Percentiles rank a stretch among this genome's conserved stretches.
These are phyloP conservation scores for Ornithoptera alexandrae DNA, from an alignment of 2,888 invertebrate genomes.

Conservation along the genomic window DNA sequence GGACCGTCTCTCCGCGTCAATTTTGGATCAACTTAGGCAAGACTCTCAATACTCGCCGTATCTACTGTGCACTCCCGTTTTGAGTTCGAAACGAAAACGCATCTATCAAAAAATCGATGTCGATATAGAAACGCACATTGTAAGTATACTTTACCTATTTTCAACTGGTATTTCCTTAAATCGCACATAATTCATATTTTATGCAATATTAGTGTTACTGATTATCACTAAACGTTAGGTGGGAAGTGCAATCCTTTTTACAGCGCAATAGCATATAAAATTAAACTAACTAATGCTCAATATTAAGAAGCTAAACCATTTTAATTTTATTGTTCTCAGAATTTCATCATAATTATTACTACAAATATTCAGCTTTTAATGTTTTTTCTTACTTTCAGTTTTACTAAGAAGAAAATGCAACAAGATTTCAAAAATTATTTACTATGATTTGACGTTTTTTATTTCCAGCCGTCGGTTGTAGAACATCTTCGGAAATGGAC, in stretches of 20 bases:
- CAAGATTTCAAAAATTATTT: not conserved
- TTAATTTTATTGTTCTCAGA: not conserved
- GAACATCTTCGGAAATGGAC: slow-evolving; percentile 92
- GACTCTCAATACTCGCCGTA: slow-evolving; percentile 84
- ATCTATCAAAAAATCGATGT: slow-evolving; percentile 86
- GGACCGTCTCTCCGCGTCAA: slow-evolving; percentile 82
- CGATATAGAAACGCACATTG: slow-evolving; percentile 93
- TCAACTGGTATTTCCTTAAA: not conserved
- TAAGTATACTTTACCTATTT: slow-evolving; percentile 72
- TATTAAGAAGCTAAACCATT: not conserved
- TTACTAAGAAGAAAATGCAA: no score
- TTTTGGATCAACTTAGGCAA: slow-evolving; percentile 82
- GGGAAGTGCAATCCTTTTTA: not conserved
- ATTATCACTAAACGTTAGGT: not conserved
- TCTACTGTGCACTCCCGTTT: slow-evolving; percentile 90
- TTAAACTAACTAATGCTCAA: not conserved
- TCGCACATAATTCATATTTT: not conserved
- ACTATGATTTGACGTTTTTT: not conserved
- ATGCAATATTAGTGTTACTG: not conserved
- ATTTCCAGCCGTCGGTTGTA: slow-evolving; percentile 87
- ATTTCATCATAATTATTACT: no score
- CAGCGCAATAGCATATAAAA: not conserved
- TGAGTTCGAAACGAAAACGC: slow-evolving; percentile 84
- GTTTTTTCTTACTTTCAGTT: no score
- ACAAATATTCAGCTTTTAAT: no score